Evolutionary conservation across 2,888 invertebrate genomes (phyloP).

Genomic region (Alentia gelatinosa): DNA sequence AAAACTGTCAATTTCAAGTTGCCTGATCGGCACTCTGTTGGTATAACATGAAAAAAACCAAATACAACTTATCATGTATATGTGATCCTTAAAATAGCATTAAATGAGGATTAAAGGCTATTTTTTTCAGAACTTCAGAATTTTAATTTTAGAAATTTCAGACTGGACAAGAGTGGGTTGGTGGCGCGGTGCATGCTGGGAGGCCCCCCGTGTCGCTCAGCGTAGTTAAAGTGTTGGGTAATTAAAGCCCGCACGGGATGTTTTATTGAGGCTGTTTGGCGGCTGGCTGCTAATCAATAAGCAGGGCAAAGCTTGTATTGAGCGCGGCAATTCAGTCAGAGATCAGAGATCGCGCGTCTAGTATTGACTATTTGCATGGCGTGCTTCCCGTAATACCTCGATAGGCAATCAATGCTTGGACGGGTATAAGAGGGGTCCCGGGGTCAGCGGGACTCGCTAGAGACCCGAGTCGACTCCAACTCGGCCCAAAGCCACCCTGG

Average conservation of each 20-base stretch:
- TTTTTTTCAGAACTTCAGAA: too few species aligned
- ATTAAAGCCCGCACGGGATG: neutral
- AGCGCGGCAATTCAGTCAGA: slow-evolving; percentile 25
- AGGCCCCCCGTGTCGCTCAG: too few species aligned
- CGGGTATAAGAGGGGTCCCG: neutral
- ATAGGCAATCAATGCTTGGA: slow-evolving; percentile 6
- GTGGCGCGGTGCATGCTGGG: too few species aligned
- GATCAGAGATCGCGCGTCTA: slow-evolving; percentile 1
- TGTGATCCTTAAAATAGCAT: too few species aligned
- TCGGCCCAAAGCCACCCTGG: neutral
- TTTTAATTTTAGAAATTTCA: too few species aligned
- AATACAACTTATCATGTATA: too few species aligned
- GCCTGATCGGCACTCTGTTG: too few species aligned
- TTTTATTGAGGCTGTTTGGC: neutral
- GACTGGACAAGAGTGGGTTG: too few species aligned
- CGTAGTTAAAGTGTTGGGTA: neutral
- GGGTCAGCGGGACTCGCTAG: neutral
- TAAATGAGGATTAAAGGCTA: too few species aligned
- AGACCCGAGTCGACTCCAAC: neutral
- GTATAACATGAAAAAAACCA: too few species aligned
- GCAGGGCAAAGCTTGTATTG: slow-evolving; percentile 24
- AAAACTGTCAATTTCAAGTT: too few species aligned
- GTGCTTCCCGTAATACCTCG: neutral
- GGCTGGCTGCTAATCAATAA: slow-evolving; percentile 13
- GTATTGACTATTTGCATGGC: slow-evolving; percentile 9